A percentile compares a stretch with the other conserved stretches of the same genome.
phyloP scores from a whole-genome alignment of 2,888 invertebrate genomes.

The Schizotus pectinicornis region DNA sequence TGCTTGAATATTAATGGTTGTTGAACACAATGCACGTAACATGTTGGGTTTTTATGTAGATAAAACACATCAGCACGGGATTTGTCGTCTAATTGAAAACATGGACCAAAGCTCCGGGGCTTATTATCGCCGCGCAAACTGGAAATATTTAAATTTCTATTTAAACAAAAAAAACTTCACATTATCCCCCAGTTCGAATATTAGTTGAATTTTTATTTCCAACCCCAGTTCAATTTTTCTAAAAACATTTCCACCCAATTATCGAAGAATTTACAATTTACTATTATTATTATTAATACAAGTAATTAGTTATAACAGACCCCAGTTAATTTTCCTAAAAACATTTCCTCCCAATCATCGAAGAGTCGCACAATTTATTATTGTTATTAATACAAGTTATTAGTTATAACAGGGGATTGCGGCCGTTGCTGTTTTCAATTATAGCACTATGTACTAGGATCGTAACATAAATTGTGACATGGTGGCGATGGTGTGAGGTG shows the following conservation, averaged over 20 bases:
- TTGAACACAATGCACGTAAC: conserved; percentile 15
- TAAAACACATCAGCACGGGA: conserved; percentile 28
- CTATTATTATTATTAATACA: no score
- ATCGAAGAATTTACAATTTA: no score
- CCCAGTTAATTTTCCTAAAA: no score
- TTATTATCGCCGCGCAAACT: conserved; percentile 26
- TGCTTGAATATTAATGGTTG: conserved; percentile 9
- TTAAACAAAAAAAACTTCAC: no score
- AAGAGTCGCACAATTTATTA: no score
- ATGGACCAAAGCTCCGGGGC: conserved; percentile 26
- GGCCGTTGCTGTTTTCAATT: no score
- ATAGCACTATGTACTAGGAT: conserved; percentile 4
- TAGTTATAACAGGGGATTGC: conserved; percentile 5
- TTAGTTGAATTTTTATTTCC: no score
- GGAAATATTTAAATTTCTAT: conserved; percentile 24
- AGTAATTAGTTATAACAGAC: no score
- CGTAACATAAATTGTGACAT: conserved; percentile 43
- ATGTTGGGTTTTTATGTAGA: conserved; percentile 26
- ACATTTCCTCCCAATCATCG: no score
- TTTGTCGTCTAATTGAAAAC: conserved; percentile 35
- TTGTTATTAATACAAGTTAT: conserved; percentile 2
- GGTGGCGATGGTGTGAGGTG: conserved; percentile 49
- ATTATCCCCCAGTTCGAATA: no score
- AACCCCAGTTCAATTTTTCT: no score
- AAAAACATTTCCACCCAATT: no score